Evolutionary conservation across 2,888 invertebrate species (phyloP).

Genomic region (Lochmaea capreae): DNA sequence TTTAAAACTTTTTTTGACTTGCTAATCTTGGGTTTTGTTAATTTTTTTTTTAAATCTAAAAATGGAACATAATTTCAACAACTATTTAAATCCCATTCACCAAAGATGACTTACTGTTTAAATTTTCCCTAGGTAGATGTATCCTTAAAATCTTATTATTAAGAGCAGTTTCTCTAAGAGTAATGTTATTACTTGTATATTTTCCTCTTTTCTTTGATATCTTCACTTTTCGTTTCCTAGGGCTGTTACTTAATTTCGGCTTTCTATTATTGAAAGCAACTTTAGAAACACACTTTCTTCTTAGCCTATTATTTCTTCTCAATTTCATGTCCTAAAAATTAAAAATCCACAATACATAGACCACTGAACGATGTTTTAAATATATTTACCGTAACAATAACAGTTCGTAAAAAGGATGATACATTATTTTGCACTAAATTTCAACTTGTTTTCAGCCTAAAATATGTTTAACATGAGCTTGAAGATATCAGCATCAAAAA

Average conservation of each 20-base stretch:
- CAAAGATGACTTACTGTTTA: constrained; percentile 40
- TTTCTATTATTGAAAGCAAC: constrained; percentile 11
- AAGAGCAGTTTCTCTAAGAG: constrained; percentile 44
- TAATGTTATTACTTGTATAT: constrained; percentile 39
- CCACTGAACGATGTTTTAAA: neutral
- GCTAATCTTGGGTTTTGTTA: constrained; percentile 20
- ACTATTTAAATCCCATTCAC: constrained; percentile 3
- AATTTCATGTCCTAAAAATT: constrained; percentile 27
- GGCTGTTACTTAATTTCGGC: constrained; percentile 2
- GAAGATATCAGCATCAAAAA: neutral
- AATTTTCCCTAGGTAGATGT: constrained; percentile 41
- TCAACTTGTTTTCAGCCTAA: neutral
- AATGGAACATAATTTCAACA: neutral
- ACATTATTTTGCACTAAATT: neutral
- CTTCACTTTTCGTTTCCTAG: constrained; percentile 7
- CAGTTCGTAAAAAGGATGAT: neutral
- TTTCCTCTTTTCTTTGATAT: constrained; percentile 36
- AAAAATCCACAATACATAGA: neutral
- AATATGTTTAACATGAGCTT: neutral
- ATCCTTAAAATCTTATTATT: constrained; percentile 47
- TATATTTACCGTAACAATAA: constrained; percentile 5
- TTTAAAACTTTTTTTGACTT: constrained; percentile 14
- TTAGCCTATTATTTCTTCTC: constrained; percentile 16
- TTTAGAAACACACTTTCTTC: constrained; percentile 24
- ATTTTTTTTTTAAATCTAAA: constrained; percentile 41